These are phyloP conservation scores for Sakesphorus luctuosus DNA, from an alignment of 2,113 vertebrate genomes.

Conservation along the genomic window DNA sequence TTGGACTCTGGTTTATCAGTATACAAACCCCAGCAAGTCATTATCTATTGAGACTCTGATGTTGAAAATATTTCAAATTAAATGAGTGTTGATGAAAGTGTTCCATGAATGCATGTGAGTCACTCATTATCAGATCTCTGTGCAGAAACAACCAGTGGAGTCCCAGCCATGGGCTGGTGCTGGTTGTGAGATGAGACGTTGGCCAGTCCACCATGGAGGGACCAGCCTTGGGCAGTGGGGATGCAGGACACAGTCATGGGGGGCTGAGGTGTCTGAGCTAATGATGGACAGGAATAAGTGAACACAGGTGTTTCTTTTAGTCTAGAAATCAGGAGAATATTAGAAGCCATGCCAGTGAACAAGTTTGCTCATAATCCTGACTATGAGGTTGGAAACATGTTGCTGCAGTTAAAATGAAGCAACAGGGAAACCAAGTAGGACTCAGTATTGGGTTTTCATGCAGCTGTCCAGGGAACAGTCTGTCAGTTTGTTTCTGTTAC, in stretches of 20 bases:
- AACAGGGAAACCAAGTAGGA: rapidly evolving
- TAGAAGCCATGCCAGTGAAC: not conserved
- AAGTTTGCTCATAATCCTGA: not conserved
- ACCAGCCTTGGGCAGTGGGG: not conserved
- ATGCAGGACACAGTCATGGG: not conserved
- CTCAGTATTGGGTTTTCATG: not conserved
- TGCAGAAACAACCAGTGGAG: not conserved
- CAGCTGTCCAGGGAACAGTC: not conserved
- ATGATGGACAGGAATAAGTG: not conserved
- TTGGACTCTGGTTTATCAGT: not conserved
- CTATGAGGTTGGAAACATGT: not conserved
- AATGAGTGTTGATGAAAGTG: not conserved
- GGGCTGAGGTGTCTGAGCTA: not conserved
- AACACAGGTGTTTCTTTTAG: not conserved
- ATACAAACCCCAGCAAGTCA: not conserved
- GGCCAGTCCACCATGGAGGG: not conserved
- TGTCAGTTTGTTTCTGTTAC: not conserved
- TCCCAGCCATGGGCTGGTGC: not conserved
- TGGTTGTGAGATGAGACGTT: not conserved
- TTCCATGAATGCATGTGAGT: not conserved
- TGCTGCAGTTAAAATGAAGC: not conserved
- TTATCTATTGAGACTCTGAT: not conserved
- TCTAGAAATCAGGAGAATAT: not conserved
- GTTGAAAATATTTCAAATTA: not conserved
- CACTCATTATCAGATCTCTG: not conserved